Percentiles rank a stretch among this genome's conserved stretches.
Evolutionary conservation across 1,140 invertebrate species (phyloP).

Genomic region (Penaeus vannamei): DNA sequence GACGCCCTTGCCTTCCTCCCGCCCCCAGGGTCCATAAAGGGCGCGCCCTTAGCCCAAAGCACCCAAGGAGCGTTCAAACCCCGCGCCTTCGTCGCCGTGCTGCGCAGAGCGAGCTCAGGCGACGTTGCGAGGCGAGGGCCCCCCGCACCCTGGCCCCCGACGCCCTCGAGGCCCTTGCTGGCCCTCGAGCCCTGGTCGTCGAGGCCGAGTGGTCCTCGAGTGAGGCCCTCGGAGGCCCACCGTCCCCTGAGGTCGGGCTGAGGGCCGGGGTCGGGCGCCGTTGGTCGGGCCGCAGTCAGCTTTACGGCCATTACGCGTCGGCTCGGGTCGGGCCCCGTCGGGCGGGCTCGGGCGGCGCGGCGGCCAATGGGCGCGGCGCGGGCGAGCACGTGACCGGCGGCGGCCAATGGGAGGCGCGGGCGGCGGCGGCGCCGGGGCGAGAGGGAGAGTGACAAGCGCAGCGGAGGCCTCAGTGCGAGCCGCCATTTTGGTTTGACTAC

Average conservation of each 20-base stretch:
- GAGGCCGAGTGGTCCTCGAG: too few species aligned
- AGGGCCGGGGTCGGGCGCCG: neutral
- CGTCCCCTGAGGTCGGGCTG: too few species aligned
- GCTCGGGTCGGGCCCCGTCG: slow-evolving; percentile 51
- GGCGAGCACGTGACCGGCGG: slow-evolving; percentile 35
- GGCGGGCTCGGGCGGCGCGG: neutral
- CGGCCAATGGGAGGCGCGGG: slow-evolving; percentile 30
- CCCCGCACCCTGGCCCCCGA: too few species aligned
- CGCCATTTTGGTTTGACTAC: slow-evolving; percentile 64
- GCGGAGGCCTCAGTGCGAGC: slow-evolving; percentile 60
- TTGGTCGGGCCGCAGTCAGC: slow-evolving; percentile 54
- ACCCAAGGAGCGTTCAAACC: neutral
- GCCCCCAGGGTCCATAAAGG: neutral
- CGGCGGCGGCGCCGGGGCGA: slow-evolving; percentile 34
- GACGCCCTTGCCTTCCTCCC: neutral
- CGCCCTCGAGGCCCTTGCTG: too few species aligned
- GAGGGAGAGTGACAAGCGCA: slow-evolving; percentile 45
- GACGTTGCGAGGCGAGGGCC: neutral
- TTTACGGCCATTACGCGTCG: slow-evolving; percentile 58
- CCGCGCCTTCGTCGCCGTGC: slow-evolving; percentile 46
- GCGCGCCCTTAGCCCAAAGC: slow-evolving; percentile 10
- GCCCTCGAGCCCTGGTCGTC: too few species aligned
- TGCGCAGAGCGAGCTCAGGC: slow-evolving; percentile 58
- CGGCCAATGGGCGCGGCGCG: slow-evolving; percentile 18
- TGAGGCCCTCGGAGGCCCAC: too few species aligned